Evolutionary conservation across 2,888 invertebrate genomes (phyloP).

Genomic region (Cantharis rustica): DNA sequence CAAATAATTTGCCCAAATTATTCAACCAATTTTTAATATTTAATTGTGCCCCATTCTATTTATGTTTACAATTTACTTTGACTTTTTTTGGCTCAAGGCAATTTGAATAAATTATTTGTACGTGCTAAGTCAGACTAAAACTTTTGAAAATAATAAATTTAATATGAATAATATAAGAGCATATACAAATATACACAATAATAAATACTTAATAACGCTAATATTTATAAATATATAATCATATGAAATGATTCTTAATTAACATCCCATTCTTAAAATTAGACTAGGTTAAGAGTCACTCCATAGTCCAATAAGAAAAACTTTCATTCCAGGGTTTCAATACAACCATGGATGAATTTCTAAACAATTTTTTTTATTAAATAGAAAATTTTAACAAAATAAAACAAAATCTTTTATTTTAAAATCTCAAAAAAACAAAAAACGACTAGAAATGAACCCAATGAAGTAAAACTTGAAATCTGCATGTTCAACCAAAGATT

Average conservation of each 20-base stretch:
- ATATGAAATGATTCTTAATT: not conserved
- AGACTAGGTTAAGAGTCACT: not conserved
- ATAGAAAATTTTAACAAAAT: not conserved
- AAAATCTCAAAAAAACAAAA: not conserved
- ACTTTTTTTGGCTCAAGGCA: not conserved
- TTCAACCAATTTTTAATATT: too few species aligned
- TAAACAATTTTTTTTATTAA: not conserved
- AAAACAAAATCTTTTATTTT: not conserved
- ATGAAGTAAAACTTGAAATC: not conserved
- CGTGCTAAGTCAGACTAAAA: not conserved
- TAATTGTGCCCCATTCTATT: too few species aligned
- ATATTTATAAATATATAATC: conserved; percentile 35
- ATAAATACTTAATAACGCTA: conserved; percentile 37
- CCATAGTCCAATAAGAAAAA: not conserved
- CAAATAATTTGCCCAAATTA: too few species aligned
- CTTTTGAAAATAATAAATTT: conserved; percentile 22
- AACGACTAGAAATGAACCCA: not conserved
- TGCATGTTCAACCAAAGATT: not conserved
- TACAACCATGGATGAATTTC: conserved; percentile 22
- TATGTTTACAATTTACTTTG: too few species aligned
- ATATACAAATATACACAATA: conserved; percentile 37
- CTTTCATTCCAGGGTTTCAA: not conserved
- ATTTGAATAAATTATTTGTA: not conserved
- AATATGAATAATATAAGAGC: conserved; percentile 21
- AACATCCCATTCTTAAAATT: not conserved